Conservation (phyloP, 2,888 invertebrate genomes). For the Drosophila pegasa region DNA sequence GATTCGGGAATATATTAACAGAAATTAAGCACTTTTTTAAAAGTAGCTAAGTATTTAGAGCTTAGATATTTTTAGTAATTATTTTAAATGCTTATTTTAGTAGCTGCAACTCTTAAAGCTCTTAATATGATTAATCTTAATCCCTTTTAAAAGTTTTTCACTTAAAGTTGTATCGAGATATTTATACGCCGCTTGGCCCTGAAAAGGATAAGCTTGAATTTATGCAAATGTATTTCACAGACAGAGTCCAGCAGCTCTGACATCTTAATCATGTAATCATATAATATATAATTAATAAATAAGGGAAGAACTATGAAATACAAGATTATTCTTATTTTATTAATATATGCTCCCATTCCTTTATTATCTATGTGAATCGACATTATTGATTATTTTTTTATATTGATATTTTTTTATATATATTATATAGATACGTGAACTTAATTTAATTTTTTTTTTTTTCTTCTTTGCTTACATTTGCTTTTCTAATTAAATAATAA, state of each 20-base stretch:
- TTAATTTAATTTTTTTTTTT: no score
- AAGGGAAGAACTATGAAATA: neutral
- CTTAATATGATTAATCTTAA: no score
- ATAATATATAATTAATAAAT: neutral
- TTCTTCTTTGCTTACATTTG: no score
- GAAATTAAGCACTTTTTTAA: no score
- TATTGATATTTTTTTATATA: no score
- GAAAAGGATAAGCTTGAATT: neutral
- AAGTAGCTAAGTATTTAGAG: no score
- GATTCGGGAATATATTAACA: neutral
- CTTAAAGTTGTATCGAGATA: neutral
- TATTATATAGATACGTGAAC: no score
- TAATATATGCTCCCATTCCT: no score
- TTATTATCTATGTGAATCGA: no score
- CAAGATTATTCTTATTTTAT: no score
- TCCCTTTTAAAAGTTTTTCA: neutral
- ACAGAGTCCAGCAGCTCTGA: neutral
- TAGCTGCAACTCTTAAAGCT: conserved; percentile 1
- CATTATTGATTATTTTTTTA: no score
- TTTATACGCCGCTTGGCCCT: conserved; percentile 1
- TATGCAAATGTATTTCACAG: neutral
- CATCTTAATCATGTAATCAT: neutral
- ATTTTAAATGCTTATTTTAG: neutral
- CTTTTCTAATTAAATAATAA: no score
- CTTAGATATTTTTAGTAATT: neutral